Evolutionary conservation across 2,888 invertebrate species (phyloP), one percentile per base, ranked within the genome.

Genomic region (Drosophila recens): DNA sequence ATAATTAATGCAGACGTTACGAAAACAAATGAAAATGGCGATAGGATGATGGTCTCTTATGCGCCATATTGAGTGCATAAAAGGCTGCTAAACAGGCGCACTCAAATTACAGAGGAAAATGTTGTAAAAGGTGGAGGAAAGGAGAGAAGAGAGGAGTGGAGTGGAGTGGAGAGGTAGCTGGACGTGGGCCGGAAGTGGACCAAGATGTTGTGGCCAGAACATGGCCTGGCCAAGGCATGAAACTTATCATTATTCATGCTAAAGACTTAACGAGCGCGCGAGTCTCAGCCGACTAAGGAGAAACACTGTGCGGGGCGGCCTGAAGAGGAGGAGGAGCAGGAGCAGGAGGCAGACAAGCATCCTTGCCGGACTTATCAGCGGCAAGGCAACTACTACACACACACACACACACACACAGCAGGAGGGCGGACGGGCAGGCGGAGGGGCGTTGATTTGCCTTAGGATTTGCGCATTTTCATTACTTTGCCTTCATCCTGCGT

Each of bases 241-340:
- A 88, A 79, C 80, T 84, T 88, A 87, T 88, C 84, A 87, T 87
- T 88, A 88, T 87, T 88, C 87, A 88, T 87, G 89, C 82, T 88
- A 87, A 87, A 87, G 87, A 87, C 87, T 84, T 87, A 87, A 87
- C 89, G 87, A 88, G 89, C 87, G 86, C 89, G 84, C 72, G 69
- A 54, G 65, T 61, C 45, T 52, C 42, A 53, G 57, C 42, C 20
- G 43, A 11, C 43, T 9, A 38, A 38, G n/a, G 20, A 57, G 34
- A 34, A 38, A 27, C 43, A 34, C 43, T 17, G 59, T 9, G 30
- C n/a, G 40, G 34, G 17, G 20, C 3, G 34, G 6, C 33, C 10
- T 40, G 13, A 9, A 40, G 20, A 6, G 33, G 11, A 36, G 10
- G 15, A 11, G 13, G 11, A 27, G 6, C 10, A 43, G 54, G 17